phyloP scores from a whole-genome alignment of 2,888 invertebrate genomes.

The Ormyrus pomaceus region DNA sequence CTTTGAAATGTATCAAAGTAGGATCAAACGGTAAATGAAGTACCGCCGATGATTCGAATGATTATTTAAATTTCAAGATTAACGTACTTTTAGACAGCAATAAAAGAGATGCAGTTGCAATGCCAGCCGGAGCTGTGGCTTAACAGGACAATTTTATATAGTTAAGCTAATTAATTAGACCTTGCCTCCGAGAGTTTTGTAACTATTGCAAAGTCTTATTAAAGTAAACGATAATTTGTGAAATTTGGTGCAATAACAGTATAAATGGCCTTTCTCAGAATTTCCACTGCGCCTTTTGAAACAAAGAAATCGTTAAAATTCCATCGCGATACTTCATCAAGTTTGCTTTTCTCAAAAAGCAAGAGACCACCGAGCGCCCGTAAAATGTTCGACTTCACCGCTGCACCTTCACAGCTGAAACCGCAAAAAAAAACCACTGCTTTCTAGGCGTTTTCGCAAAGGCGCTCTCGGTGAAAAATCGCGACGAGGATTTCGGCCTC shows the following conservation, averaged over 20 bases:
- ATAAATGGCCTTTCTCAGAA: background rate
- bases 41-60: background rate
- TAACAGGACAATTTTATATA: background rate
- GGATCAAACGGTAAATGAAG: background rate
- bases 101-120: background rate
- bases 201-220: slow-evolving; percentile 1
- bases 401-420: no score
- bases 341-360: no score
- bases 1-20: background rate
- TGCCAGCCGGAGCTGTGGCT: background rate
- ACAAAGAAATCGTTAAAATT: background rate
- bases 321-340: no score
- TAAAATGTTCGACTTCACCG: no score
- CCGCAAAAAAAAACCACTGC: no score
- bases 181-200: background rate
- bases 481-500: background rate
- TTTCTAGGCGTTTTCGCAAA: no score
- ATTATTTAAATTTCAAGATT: background rate
- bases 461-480: background rate
- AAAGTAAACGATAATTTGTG: slow-evolving; percentile 8
- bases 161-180: slow-evolving; percentile 9
- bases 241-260: background rate
- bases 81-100: no score
- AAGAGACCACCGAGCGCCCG: no score
- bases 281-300: background rate